Conservation (phyloP, 2,888 invertebrate species). For the Acheta domesticus region DNA sequence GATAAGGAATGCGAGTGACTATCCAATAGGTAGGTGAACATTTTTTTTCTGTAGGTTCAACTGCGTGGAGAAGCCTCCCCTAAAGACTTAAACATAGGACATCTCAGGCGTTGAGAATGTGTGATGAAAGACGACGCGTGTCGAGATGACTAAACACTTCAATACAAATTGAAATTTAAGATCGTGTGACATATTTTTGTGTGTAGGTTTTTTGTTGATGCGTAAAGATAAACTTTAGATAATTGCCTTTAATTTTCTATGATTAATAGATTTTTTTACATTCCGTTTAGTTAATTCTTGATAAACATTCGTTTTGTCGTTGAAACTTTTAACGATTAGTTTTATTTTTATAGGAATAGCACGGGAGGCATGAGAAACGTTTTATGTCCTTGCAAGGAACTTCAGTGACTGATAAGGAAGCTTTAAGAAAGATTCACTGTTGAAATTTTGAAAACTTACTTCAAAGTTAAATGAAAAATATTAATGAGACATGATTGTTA, state of each 20-base stretch:
- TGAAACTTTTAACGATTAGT: neutral
- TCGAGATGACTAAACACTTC: neutral
- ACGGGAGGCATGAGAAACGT: neutral
- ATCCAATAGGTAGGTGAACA: constrained; percentile 18
- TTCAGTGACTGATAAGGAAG: neutral
- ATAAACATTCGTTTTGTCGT: neutral
- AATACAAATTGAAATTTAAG: neutral
- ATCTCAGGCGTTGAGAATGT: no score
- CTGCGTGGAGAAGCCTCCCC: neutral
- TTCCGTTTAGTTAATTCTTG: neutral
- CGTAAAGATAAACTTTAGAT: neutral
- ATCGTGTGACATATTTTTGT: constrained; percentile 9
- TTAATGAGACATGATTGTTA: no score
- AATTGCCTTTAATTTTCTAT: neutral
- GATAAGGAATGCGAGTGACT: constrained; percentile 7
- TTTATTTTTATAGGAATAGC: neutral
- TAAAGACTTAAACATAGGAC: no score
- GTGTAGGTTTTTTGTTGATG: neutral
- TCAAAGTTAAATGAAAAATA: neutral
- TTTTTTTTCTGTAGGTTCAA: constrained; percentile 3
- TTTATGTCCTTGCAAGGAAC: neutral
- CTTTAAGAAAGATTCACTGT: neutral
- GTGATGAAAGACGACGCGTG: neutral
- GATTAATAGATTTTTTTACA: neutral
- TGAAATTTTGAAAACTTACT: neutral